Base-by-base conservation (phyloP, 2,888 invertebrate species). In the Philereme vetulata region DNA sequence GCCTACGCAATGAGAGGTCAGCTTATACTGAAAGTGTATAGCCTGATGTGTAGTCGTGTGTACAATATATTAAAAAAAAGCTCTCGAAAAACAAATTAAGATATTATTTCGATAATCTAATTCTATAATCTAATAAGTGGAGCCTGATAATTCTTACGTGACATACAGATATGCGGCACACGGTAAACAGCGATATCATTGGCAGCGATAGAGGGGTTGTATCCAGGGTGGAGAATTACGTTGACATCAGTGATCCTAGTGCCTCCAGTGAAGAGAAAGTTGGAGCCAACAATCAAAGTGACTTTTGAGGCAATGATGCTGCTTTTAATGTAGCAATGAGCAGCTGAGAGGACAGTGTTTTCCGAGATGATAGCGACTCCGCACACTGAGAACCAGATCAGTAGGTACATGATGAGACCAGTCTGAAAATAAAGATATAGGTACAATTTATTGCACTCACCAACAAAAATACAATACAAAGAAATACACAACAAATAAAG, bases 141-240 rank as follows among this genome's bases (percentile, higher is more conserved):
- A 21, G 21, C 2, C 38, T 6, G 38, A 38, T 64, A 60, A 49
- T 56, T 62, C 81, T 76, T 71, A 82, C 81, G 43, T 4, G 74
- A 65, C 51, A 73, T 82, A 9, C 9, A 61, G 6, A 81, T 62
- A 11, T 64, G 60, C 3, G 68, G 58, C 11, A 78, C 68, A 11
- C 66, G 66, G 10, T 81, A 5, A 34, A 82, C 52, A 51, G 81
- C 82, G 5, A 85, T 61, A 58, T 85, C 83, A 56, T 84, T 82
- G 9, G 70, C 75, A 21, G 67, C 56, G 7, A 71, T 76, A 34
- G 43, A 56, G 0, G 82, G 78, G 50, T 77, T 78, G 56, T 74
- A 85, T 4, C 70, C 76, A 7, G 76, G 72, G 48, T 78, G 72
- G 38, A 74, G 49, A 4, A 64, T 67, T 1, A 78, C 67, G 4